phyloP scores from a whole-genome alignment of 2,888 invertebrate species.

The Epirrhoe tristata region DNA sequence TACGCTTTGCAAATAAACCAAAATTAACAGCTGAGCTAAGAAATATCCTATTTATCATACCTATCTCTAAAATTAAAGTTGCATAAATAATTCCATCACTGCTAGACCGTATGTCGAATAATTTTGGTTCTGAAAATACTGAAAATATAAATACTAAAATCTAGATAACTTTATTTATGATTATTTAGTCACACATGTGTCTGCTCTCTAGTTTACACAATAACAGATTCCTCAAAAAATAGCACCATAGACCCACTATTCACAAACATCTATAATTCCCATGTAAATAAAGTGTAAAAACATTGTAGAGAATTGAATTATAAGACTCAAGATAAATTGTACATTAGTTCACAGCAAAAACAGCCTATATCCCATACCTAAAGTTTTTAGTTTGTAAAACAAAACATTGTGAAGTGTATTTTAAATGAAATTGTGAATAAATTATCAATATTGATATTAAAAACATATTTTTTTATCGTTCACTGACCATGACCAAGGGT shows the following conservation, averaged over 20 bases:
- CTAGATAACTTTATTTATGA: slow-evolving; percentile 6
- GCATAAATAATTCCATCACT: no score
- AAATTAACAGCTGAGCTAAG: not conserved
- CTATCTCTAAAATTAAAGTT: not conserved
- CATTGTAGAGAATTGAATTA: slow-evolving; percentile 63
- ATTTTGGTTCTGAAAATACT: not conserved
- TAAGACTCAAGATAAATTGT: slow-evolving; percentile 71
- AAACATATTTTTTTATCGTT: slow-evolving; percentile 52
- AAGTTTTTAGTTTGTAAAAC: slow-evolving; percentile 83
- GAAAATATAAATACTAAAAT: no score
- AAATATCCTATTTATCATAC: not conserved
- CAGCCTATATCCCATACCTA: slow-evolving; percentile 82
- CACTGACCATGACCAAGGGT: not conserved
- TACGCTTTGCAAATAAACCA: not conserved
- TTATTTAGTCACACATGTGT: slow-evolving; percentile 24
- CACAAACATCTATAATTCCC: slow-evolving; percentile 62
- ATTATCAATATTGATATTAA: slow-evolving; percentile 85
- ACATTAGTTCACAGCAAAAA: slow-evolving; percentile 75
- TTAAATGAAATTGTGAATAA: slow-evolving; percentile 86
- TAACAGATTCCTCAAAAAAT: not conserved
- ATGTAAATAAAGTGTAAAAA: slow-evolving; percentile 80
- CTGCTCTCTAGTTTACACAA: slow-evolving; percentile 12
- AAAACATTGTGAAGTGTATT: slow-evolving; percentile 84
- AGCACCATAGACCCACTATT: slow-evolving; percentile 46
- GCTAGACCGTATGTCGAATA: not conserved